Base-by-base conservation (phyloP, 2,888 invertebrate genomes). In the Melanostoma mellinum region DNA sequence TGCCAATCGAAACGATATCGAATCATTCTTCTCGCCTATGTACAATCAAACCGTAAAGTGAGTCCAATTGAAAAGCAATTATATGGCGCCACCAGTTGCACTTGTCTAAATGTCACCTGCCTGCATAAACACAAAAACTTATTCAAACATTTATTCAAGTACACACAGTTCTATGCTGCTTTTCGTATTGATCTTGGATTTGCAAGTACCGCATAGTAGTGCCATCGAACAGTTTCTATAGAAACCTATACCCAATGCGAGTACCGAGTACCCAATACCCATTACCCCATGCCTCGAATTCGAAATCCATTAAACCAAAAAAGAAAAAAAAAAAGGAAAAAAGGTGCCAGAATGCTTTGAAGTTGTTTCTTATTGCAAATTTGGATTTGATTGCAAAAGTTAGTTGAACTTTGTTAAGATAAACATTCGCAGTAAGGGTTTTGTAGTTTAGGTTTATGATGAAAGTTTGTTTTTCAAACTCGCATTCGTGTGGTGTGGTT, bases 331-430 rank as follows among this genome's bases (percentile, higher is more conserved):
- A 52, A 9, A 0, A 6, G 44, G 53, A 40, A 63, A 63, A 67
- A 20, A 74, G 63, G 63, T 65, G 69, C 55, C 48, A 63, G 6
- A 82, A 72, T 67, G 40, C 80, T 40, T 61, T 74, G 63, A 74
- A 79, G 74, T 79, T 79, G 79, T 82, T 73, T 78, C 72, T 60
- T 63, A 69, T 65, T 78, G 78, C 69, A 84, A 84, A 84, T 84
- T 79, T 84, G 69, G 69, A 84, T 84, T 84, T 84, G 78, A 84
- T 84, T 84, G 74, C 69, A 79, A 84, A 84, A 84, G 78, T 84
- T 84, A 35, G 74, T 74, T 55, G 73, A 84, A 84, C 73, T 84
- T 84, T 78, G 69, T 84, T 78, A 69, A 74, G 69, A 69, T 78
- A 74, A 78, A 82, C 78, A 69, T 50, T 73, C 35, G 68, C 53